phyloP scores from a whole-genome alignment of 2,113 vertebrate species.

The Ctenomys sociabilis region DNA sequence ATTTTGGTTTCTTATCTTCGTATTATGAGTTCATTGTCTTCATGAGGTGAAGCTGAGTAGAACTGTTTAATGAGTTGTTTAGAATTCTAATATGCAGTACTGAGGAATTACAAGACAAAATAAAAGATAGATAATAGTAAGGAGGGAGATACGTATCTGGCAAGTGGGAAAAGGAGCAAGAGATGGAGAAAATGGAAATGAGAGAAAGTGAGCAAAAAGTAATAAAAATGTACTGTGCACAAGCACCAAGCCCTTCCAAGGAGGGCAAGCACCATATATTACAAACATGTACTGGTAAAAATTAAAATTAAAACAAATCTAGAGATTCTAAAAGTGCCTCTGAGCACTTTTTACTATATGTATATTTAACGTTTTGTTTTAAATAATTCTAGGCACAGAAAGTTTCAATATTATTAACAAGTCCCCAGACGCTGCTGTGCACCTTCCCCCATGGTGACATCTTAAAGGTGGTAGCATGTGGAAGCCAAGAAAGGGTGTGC shows the following conservation, averaged over 20 bases:
- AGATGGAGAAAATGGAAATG: neutral
- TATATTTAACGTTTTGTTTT: neutral
- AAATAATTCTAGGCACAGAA: neutral
- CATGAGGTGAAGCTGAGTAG: neutral
- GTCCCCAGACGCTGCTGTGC: neutral
- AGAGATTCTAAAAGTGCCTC: neutral
- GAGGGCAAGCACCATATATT: neutral
- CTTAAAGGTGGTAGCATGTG: fast-evolving
- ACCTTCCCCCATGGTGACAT: neutral
- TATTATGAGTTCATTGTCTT: neutral
- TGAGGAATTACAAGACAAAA: neutral
- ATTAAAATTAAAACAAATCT: neutral
- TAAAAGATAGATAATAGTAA: neutral
- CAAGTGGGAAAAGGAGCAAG: neutral
- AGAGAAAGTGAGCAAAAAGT: neutral
- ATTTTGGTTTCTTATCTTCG: neutral
- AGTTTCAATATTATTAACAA: neutral
- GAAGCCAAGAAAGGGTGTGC: neutral
- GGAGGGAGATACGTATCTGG: neutral
- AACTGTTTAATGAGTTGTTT: too few species aligned
- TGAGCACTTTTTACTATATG: neutral
- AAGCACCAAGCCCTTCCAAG: neutral
- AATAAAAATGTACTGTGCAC: neutral
- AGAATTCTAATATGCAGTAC: too few species aligned
- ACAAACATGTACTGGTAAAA: neutral